Evolutionary conservation across 2,797 vertebrate species (phyloP), one percentile per base, ranked within the genome.

Genomic region (Platyrinchus mystaceus): DNA sequence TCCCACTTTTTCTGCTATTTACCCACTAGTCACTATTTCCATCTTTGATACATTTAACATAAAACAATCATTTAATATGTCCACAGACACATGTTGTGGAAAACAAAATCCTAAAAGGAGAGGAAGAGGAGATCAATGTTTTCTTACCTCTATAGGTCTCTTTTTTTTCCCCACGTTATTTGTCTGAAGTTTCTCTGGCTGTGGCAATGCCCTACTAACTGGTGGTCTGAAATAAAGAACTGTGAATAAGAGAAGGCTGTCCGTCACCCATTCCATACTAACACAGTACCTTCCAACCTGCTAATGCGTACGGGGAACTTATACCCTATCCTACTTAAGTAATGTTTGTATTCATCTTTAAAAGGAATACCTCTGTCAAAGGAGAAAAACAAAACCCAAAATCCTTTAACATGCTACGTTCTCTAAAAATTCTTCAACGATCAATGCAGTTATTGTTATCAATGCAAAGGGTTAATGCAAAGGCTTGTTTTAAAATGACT

Each of bases 131-230:
- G 3, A 66, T 44, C 3, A 44, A 3, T 16, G 10, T 32, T 88
- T 78, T 80, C 97, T 97, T 96, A 98, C 99, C 98, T 99, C 99
- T 58, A 99, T 99, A 17, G 99, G 99, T 95, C 99, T 99, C 98
- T 99, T 99, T 97, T 99, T 99, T 96, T 99, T 99, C 79, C 99
- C 99, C 21, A 99, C 98, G 9, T 99, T 99, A 95, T 99, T 99
- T 91, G 99, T 99, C 96, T 99, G 99, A 66, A 99, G 98, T 94
- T 99, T 99, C 97, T 99, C 99, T 21, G 99, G 99, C 96, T 98
- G 98, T 46, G 99, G 99, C 90, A 99, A 96, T 49, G 99, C 99
- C 97, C 99, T 98, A 98, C 99, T 99, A 96, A 99, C 99, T 66
- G 99, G 99, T 97, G 99, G 99, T 98, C 99, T 99, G 98, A 97